Percentiles rank a stretch among this genome's conserved stretches.
Conservation (phyloP, 2,113 vertebrate species). For the Puntigrus tetrazona region DNA sequence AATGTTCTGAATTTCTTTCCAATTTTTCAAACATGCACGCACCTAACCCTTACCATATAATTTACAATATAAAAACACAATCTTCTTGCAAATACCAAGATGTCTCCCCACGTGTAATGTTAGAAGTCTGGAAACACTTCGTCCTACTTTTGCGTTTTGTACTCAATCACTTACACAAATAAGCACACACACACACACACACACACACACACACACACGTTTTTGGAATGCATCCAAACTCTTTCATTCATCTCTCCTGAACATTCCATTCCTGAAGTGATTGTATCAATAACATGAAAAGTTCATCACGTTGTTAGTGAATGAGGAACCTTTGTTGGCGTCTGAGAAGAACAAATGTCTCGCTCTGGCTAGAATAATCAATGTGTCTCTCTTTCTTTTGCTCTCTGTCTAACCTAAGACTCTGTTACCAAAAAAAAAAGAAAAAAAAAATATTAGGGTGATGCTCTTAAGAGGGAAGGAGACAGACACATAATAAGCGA, state of each 20-base stretch:
- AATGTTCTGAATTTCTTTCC: neutral
- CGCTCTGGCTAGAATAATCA: slow-evolving; percentile 40
- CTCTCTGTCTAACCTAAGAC: slow-evolving; percentile 16
- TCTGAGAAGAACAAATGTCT: slow-evolving; percentile 32
- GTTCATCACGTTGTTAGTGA: slow-evolving; percentile 18
- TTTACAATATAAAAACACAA: slow-evolving; percentile 5
- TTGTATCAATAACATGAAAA: slow-evolving; percentile 33
- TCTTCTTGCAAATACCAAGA: neutral
- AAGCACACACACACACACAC: neutral
- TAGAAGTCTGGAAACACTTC: slow-evolving; percentile 30
- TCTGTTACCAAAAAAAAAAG: neutral
- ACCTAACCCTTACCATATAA: neutral
- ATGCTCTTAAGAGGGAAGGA: slow-evolving; percentile 39
- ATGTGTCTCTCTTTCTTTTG: slow-evolving; percentile 31
- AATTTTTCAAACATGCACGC: neutral
- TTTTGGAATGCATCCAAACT: slow-evolving; percentile 24
- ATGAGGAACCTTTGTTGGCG: slow-evolving; percentile 1
- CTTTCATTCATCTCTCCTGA: slow-evolving; percentile 13
- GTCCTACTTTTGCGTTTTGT: neutral
- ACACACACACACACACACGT: neutral
- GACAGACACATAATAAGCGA: neutral
- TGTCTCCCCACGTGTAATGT: slow-evolving; percentile 8
- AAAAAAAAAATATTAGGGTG: neutral
- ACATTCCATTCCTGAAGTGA: slow-evolving; percentile 48
- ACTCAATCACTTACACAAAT: slow-evolving; percentile 18